Conservation (phyloP, 2,797 vertebrate genomes). For the Sparidentex hasta region DNA sequence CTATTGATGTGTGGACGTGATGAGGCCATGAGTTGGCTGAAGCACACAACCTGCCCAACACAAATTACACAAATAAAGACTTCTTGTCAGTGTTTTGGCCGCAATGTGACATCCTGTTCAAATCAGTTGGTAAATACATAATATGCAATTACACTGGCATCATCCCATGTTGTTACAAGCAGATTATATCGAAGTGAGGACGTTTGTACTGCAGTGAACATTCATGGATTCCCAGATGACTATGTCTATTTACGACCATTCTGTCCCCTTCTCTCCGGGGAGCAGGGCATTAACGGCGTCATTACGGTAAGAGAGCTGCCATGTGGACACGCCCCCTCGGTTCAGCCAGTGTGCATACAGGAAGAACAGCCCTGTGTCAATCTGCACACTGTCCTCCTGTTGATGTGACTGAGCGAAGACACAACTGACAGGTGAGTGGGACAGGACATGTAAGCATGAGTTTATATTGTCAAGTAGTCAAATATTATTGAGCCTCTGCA, state of each 20-base stretch:
- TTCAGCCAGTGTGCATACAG: background rate
- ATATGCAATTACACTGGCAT: background rate
- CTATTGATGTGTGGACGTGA: constrained; percentile 4
- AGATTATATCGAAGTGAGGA: too few relatives aligned
- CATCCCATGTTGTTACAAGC: background rate
- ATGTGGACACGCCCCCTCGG: constrained; percentile 37
- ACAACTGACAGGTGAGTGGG: constrained; percentile 57
- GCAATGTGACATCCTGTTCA: background rate
- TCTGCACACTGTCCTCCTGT: constrained; percentile 35
- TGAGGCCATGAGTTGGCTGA: background rate
- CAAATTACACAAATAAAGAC: constrained; percentile 2
- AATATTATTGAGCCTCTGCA: accelerated
- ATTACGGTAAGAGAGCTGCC: constrained; percentile 26
- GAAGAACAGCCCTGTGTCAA: background rate
- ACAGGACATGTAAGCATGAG: too few relatives aligned
- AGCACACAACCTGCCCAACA: constrained; percentile 31
- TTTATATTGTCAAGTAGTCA: background rate
- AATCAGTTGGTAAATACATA: background rate
- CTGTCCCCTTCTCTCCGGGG: background rate
- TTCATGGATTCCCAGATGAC: background rate
- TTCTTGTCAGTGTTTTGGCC: background rate
- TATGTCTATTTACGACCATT: background rate
- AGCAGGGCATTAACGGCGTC: too few relatives aligned
- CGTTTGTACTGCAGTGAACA: background rate
- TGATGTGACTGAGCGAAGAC: constrained; percentile 39